These are phyloP conservation scores for Apocrypta bakeri DNA, from an alignment of 1,140 invertebrate species.

Conservation along the genomic window DNA sequence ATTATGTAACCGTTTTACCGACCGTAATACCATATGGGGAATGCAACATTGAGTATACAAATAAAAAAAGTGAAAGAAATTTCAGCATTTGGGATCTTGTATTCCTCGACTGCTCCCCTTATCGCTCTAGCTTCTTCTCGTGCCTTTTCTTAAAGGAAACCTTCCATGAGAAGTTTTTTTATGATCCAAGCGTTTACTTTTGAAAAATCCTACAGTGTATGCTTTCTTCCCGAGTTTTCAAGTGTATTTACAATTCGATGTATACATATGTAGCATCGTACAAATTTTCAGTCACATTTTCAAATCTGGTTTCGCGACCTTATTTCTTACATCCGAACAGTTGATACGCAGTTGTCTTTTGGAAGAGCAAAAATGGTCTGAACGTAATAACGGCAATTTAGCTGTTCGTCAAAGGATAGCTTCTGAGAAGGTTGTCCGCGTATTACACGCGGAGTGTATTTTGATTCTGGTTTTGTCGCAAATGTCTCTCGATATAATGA, in stretches of 20 bases:
- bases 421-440: conserved; percentile 39
- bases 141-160: not conserved
- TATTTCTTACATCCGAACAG: not conserved
- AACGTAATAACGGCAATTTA: conserved; percentile 41
- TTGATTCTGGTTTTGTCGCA: not conserved
- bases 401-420: conserved; percentile 7
- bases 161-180: not conserved
- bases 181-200: not conserved
- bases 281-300: not conserved
- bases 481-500: not conserved
- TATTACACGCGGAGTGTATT: too few species aligned
- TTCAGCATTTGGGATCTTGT: too few species aligned
- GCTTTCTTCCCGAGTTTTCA: not conserved
- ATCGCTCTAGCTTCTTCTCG: not conserved
- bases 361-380: not conserved
- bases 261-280: too few species aligned
- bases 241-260: not conserved
- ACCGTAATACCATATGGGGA: too few species aligned
- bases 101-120: too few species aligned
- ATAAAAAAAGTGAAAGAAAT: too few species aligned
- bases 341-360: not conserved
- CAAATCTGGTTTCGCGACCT: not conserved
- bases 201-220: not conserved
- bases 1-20: too few species aligned
- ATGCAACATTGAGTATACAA: too few species aligned